Evolutionary conservation across 2,113 vertebrate species (phyloP), one percentile per base, ranked within the genome.

Genomic region (Prolemur simus): DNA sequence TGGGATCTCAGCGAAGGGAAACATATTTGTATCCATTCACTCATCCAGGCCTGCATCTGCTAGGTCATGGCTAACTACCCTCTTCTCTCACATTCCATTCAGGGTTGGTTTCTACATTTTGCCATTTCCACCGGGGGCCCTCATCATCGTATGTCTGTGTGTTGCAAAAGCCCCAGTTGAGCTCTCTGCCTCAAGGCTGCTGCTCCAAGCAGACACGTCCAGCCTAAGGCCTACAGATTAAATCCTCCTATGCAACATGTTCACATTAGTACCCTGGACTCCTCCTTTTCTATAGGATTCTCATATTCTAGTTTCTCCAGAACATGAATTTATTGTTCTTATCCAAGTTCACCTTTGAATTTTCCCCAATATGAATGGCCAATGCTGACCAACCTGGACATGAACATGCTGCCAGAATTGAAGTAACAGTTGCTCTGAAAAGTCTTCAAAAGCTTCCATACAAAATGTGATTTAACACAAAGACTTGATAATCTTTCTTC

Each of bases 401-500:
- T 60, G 69, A 92, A 71, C 39, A 74, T 95, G 90, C n/a, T 63
- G 37, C 47, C 21, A 73, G 91, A 78, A 86, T 88, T 29, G 83
- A 82, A 87, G 49, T 69, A 27, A 23, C 12, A n/a, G 21, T 87
- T 81, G 5, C 29, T 91, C 60, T 91, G 39, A 95, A 86, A 92
- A 78, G 15, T 83, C 81, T 90, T 87, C 32, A 80, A 84, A 96
- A 89, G 8, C 0, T 71, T 87, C 15, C 68, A 66, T 60, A 81
- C 8, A 49, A 96, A 89, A 52, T 23, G 3, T 56, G 39, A 90
- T 85, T 69, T 88, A 32, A 89, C 90, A 84, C 90, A 93, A 80
- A 84, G 77, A 66, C 73, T 68, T 90, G 58, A 82, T 81, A 77
- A 29, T 14, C 15, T 81, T 88, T 88, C 64, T 45, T 73, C 42